Evolutionary conservation across 23 tunicate genomes (phyloP).

Genomic region (Botrylloides violaceus): DNA sequence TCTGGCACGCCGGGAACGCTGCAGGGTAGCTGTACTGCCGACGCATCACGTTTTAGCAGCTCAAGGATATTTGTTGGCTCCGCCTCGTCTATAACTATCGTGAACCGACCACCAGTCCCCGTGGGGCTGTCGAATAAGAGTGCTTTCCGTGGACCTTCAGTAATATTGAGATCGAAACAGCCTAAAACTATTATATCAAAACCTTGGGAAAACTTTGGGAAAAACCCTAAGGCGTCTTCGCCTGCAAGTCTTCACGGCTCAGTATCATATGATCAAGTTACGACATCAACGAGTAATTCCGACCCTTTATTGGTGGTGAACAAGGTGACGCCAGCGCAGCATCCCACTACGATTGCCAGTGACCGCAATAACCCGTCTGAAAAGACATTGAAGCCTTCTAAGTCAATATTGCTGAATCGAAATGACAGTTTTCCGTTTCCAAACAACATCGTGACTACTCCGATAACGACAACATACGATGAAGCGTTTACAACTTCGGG

Average conservation of each 20-base stretch:
- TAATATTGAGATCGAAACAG: background rate
- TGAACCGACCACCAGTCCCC: background rate
- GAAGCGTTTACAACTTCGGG: background rate
- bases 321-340: background rate
- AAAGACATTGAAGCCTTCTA: background rate
- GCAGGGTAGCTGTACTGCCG: no score
- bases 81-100: background rate
- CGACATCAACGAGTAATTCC: no score
- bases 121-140: background rate
- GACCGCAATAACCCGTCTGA: background rate
- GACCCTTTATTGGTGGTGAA: background rate
- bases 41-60: slow-evolving; percentile 6
- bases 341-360: background rate
- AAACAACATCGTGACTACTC: background rate
- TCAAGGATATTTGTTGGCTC: slow-evolving; percentile 3
- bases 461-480: background rate
- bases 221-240: background rate
- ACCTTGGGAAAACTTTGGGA: background rate
- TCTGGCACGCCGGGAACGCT: no score
- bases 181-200: background rate
- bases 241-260: no score
- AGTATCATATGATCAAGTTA: no score
- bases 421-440: background rate
- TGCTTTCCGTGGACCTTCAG: slow-evolving; percentile 2
- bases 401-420: background rate